Base-by-base conservation (phyloP, 2,888 invertebrate species). In the Dolichomitus sp. region DNA sequence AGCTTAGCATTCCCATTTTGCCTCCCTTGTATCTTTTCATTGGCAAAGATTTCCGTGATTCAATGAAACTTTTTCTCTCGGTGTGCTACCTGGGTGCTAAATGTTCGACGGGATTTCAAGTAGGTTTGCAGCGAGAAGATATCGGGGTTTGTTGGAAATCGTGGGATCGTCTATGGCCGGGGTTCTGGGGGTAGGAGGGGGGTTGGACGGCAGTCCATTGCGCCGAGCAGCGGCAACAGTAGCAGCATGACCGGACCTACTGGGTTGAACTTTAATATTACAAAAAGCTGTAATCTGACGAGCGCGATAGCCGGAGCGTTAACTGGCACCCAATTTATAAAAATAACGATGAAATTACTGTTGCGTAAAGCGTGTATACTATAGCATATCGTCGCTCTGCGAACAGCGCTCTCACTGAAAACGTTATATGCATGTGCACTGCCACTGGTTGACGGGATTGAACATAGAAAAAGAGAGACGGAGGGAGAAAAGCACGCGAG, bases 291-390 rank as follows among this genome's bases (percentile, higher is more conserved):
- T 91, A 91, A 91, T 92, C 91, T 87, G 90, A 88, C 90, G 89
- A 90, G 87, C 90, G 89, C 86, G 89, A 88, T 88, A 90, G 89
- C 88, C 89, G 91, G 88, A 93, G 93, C 93, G 93, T 92, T 92
- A 93, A 93, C 92, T 91, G 90, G 91, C 87, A 91, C 90, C 93
- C 93, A 93, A 93, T 93, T 93, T 93, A 93, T 93, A 93, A 93
- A 93, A 93, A 93, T 93, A 93, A 93, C 93, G 93, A 93, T 92
- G 92, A 91, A 93, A 93, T 92, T 91, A 93, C 92, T 93, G 93
- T 93, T 91, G 92, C 93, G 91, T 93, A 90, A 93, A 93, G 88
- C 83, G 80, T 80, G 85, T 77, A 83, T 79, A 59, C 59, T 30
- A 63, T 80, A 63, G 77, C 70, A 66, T 72, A 59, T 27, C 65